Conservation (phyloP, 1,140 invertebrate species). For the Vollenhovia emeryi region DNA sequence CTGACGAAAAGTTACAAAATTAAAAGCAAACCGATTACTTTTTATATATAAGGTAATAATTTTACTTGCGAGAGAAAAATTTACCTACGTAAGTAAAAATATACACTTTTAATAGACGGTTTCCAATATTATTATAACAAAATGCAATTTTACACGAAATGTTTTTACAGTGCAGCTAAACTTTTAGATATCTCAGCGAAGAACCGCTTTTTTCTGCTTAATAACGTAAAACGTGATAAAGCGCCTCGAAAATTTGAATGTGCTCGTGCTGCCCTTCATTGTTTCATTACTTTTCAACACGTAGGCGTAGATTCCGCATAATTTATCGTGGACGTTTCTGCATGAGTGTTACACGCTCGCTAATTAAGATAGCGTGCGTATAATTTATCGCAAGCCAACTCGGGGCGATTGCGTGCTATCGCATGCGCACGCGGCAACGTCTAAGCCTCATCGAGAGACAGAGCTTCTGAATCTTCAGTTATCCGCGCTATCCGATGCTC, state of each 20-base stretch:
- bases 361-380: slow-evolving; percentile 38
- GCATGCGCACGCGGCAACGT: neutral
- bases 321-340: slow-evolving; percentile 11
- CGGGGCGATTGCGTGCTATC: slow-evolving; percentile 11
- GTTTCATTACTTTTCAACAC: slow-evolving; percentile 5
- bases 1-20: no score
- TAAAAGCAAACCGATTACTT: no score
- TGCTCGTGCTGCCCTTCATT: neutral
- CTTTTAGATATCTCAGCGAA: no score
- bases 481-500: slow-evolving; percentile 28
- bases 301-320: neutral
- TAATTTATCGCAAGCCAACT: slow-evolving; percentile 42
- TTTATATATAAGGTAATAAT: no score
- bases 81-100: no score
- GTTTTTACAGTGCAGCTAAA: no score
- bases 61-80: no score
- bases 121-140: no score
- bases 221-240: neutral
- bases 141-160: no score
- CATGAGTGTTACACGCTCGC: slow-evolving; percentile 14
- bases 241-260: neutral
- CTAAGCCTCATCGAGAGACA: slow-evolving; percentile 19
- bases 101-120: no score
- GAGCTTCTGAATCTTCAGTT: slow-evolving; percentile 21
- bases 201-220: no score